Evolutionary conservation across 2,113 vertebrate genomes (phyloP).

Genomic region (Terrapene triunguis): DNA sequence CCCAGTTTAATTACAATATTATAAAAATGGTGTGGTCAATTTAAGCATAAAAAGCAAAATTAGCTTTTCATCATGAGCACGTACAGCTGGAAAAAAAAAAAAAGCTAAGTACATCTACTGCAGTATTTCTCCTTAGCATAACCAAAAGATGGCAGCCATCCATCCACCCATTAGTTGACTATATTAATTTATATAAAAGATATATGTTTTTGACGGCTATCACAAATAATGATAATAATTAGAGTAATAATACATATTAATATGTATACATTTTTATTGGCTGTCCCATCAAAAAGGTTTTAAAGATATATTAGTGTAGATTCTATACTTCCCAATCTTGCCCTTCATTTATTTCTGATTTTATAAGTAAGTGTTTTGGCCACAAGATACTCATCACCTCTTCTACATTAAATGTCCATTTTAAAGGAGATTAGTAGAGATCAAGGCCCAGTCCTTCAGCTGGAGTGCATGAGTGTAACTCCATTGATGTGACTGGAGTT

Average conservation of each 20-base stretch:
- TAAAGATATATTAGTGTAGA: constrained; percentile 49
- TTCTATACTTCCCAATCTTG: neutral
- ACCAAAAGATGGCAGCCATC: constrained; percentile 65
- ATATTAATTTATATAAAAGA: constrained; percentile 56
- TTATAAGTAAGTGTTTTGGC: constrained; percentile 65
- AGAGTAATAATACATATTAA: constrained; percentile 37
- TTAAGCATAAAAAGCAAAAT: constrained; percentile 58
- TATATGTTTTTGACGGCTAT: constrained; percentile 64
- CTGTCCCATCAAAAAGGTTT: constrained; percentile 49
- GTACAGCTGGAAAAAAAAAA: constrained; percentile 56
- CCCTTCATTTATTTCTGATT: constrained; percentile 63
- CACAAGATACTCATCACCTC: constrained; percentile 63
- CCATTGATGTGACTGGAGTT: neutral
- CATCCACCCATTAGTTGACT: constrained; percentile 64
- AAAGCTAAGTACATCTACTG: constrained; percentile 33
- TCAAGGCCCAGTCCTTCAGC: constrained; percentile 27
- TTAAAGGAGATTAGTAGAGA: constrained; percentile 53
- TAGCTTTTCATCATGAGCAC: constrained; percentile 25
- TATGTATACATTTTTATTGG: constrained; percentile 34
- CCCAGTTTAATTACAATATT: constrained; percentile 51
- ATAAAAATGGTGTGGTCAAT: constrained; percentile 25
- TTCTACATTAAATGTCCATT: constrained; percentile 64
- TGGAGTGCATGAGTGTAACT: neutral
- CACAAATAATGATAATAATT: constrained; percentile 53
- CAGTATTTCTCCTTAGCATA: constrained; percentile 69